Conservation (phyloP, 2,797 vertebrate species). For the Furcifer pardalis region DNA sequence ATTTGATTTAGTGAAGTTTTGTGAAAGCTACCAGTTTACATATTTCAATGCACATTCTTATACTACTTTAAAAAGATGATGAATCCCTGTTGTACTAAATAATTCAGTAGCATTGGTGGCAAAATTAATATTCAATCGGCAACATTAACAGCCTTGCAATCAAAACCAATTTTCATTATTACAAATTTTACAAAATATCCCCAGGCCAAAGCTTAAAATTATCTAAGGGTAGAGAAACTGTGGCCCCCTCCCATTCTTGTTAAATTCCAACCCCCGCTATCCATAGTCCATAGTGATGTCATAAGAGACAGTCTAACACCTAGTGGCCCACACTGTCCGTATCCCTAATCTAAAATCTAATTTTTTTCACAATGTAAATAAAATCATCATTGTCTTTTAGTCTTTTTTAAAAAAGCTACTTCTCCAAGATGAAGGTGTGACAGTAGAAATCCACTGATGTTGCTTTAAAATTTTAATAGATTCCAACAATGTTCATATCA, state of each 20-base stretch:
- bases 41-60: neutral
- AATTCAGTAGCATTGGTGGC: neutral
- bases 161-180: conserved; percentile 22
- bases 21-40: neutral
- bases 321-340: neutral
- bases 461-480: too few species aligned
- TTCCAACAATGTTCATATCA: too few species aligned
- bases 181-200: conserved; percentile 13
- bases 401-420: neutral
- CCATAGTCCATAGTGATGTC: neutral
- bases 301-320: neutral
- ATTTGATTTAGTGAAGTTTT: neutral
- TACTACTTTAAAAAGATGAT: neutral
- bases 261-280: neutral
- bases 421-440: neutral
- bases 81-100: neutral
- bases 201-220: conserved; percentile 11
- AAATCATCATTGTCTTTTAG: conserved; percentile 20
- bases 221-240: neutral
- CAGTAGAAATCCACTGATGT: too few species aligned
- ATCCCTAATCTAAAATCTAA: conserved; percentile 12
- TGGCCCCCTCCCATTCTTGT: neutral
- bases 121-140: neutral
- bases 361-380: conserved; percentile 33
- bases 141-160: conserved; percentile 19